A percentile compares a stretch with the other conserved stretches of the same genome.
These are phyloP conservation scores for Neostethus bicornis DNA, from an alignment of 2,797 vertebrate genomes.

Conservation along the genomic window DNA sequence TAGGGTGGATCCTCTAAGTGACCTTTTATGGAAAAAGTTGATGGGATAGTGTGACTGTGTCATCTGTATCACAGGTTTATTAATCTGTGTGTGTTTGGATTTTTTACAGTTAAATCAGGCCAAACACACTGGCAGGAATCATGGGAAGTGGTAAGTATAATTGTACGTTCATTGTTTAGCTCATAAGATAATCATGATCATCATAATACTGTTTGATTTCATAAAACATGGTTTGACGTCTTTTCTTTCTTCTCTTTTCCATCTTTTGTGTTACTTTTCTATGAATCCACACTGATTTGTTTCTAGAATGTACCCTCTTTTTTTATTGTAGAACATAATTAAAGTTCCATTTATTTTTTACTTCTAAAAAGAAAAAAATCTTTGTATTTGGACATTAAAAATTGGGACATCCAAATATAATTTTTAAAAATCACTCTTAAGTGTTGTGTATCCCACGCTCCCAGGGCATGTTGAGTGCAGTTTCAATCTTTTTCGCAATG, in stretches of 20 bases:
- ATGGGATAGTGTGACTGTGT: not conserved
- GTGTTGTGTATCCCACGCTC: slow-evolving; percentile 13
- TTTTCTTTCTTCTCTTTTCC: not conserved
- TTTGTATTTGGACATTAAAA: too few relatives aligned
- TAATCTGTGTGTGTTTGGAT: slow-evolving; percentile 38
- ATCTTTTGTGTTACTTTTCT: slow-evolving; percentile 5
- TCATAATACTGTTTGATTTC: not conserved
- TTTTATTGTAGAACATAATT: slow-evolving; percentile 3
- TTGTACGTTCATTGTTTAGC: not conserved
- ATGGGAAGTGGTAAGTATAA: slow-evolving; percentile 74
- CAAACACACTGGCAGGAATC: slow-evolving; percentile 50
- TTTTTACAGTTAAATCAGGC: slow-evolving; percentile 51
- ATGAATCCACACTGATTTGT: not conserved
- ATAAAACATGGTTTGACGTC: not conserved
- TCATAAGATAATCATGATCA: not conserved
- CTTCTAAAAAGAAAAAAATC: not conserved
- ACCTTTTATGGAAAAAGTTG: not conserved
- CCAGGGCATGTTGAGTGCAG: slow-evolving; percentile 23
- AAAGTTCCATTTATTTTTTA: slow-evolving; percentile 8
- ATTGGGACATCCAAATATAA: too few relatives aligned
- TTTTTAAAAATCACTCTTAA: too few relatives aligned
- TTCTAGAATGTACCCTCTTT: slow-evolving; percentile 10
- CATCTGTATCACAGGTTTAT: slow-evolving; percentile 5
- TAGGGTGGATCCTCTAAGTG: too few relatives aligned
- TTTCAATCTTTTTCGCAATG: slow-evolving; percentile 30